Base-by-base conservation (phyloP, 2,113 vertebrate species). In the Carassius gibelio region DNA sequence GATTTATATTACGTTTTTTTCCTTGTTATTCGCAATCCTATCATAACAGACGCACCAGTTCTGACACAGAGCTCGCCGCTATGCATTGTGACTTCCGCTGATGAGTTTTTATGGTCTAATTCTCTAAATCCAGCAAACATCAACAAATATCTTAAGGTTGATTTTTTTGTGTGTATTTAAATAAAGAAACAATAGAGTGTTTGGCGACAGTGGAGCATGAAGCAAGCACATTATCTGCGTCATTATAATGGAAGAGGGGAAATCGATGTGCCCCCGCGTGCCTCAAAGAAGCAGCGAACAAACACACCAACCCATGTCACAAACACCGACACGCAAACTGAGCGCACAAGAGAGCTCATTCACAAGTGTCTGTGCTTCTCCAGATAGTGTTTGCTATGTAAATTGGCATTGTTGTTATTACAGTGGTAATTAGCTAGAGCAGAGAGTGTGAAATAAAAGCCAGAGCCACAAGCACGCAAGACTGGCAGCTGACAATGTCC, bases 171-270 rank as follows among this genome's bases (percentile, higher is more conserved):
- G 26, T 23, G 1, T 50, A 75, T 75, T 75, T 75, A 75, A 75
- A 75, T 75, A 75, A 45, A 50, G 38, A 74, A 74, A 48, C 72
- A 50, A 26, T 15, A 23, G 71, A 48, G 42, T 75, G 88, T 93
- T 92, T 93, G 91, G 91, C 90, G 86, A 93, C 93, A 93, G 90
- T 88, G 86, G 90, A 92, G 92, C 91, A 89, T 94, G 92, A 94
- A 93, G 91, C 91, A 91, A 89, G 89, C 89, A n/a, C 91, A 94
- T 94, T 94, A 94, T 93, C 89, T 92, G 92, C 89, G 89, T 93
- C 93, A 93, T 94, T 93, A 94, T 90, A 86, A 86, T 55, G 76
- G 71, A 77, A 15, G 50, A 1, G 64, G 8, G 3, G 62, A n/a
- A 83, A 84, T 68, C 68, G 85, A 45, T 81, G 76, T 83, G 79